Percentiles rank a stretch among this genome's conserved stretches.
phyloP scores from a whole-genome alignment of 1,140 invertebrate genomes.

The Ceratosolen fusciceps region DNA sequence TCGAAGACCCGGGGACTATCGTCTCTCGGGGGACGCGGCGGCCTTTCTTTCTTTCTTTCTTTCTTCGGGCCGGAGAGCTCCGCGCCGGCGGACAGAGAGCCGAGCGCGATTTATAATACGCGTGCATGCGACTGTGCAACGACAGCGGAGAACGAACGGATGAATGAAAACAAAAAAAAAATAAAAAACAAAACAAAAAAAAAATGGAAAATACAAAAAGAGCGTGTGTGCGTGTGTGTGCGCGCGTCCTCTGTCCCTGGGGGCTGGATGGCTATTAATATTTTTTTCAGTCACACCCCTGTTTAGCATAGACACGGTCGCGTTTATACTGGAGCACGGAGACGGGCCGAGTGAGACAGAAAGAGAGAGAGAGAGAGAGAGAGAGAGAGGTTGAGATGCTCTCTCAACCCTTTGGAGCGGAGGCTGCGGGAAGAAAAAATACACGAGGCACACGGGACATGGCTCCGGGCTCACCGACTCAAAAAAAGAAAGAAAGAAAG shows the following conservation, averaged over 20 bases:
- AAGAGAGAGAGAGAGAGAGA: background rate
- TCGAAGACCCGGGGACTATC: slow-evolving; percentile 56
- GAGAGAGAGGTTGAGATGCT: slow-evolving; percentile 32
- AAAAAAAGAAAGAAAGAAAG: no score
- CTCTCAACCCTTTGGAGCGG: slow-evolving; percentile 34
- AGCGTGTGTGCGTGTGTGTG: no score
- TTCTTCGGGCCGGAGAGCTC: background rate
- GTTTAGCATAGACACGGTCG: slow-evolving; percentile 66
- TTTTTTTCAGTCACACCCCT: slow-evolving; percentile 65
- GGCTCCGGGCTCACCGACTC: slow-evolving; percentile 26
- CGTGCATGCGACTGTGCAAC: no score
- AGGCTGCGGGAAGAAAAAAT: slow-evolving; percentile 5
- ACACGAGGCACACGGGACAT: background rate
- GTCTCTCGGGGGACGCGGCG: slow-evolving; percentile 57
- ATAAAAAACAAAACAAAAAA: no score
- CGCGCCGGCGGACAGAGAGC: no score
- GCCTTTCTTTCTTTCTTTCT: slow-evolving; percentile 37
- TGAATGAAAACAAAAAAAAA: no score
- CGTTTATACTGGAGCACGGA: no score
- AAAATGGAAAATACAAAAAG: no score
- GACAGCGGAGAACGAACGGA: no score
- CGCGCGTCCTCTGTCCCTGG: no score
- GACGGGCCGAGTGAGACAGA: slow-evolving; percentile 40
- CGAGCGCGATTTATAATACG: slow-evolving; percentile 39
- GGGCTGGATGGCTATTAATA: slow-evolving; percentile 69